These are phyloP conservation scores for Mionectes olivaceus DNA, from an alignment of 2,797 vertebrate genomes.

Conservation along the genomic window DNA sequence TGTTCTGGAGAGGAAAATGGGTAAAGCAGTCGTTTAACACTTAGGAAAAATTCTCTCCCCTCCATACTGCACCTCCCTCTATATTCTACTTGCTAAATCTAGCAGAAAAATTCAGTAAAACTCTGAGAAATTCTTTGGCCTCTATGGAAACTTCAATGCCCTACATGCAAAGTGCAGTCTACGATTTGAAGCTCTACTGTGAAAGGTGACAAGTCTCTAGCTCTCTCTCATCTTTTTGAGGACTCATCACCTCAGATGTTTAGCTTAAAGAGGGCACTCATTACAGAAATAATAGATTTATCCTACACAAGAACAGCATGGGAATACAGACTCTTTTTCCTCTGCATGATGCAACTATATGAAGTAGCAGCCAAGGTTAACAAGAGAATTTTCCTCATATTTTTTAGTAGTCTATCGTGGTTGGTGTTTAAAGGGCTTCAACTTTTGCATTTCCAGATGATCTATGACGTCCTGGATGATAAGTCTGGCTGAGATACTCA, in stretches of 20 bases:
- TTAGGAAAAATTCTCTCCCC: background rate
- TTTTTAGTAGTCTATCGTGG: background rate
- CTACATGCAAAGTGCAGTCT: background rate
- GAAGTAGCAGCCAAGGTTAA: background rate
- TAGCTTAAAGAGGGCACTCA: background rate
- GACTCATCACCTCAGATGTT: background rate
- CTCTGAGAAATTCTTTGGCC: background rate
- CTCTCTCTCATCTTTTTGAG: background rate
- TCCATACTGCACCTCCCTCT: accelerated
- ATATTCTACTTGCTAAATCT: background rate
- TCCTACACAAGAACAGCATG: background rate
- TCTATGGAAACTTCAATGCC: background rate
- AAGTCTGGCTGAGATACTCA: background rate
- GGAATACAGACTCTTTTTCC: background rate
- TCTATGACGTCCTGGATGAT: background rate
- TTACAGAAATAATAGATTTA: background rate
- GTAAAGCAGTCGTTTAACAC: background rate
- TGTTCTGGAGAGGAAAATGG: background rate
- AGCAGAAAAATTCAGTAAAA: background rate
- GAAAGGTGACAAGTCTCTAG: background rate
- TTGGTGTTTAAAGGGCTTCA: background rate
- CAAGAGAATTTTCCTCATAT: background rate
- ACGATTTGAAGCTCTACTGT: background rate
- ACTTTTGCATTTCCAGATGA: background rate
- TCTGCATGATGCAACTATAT: background rate